Evolutionary conservation across 2,113 vertebrate genomes (phyloP).

Genomic region (Corvus moneduloides): DNA sequence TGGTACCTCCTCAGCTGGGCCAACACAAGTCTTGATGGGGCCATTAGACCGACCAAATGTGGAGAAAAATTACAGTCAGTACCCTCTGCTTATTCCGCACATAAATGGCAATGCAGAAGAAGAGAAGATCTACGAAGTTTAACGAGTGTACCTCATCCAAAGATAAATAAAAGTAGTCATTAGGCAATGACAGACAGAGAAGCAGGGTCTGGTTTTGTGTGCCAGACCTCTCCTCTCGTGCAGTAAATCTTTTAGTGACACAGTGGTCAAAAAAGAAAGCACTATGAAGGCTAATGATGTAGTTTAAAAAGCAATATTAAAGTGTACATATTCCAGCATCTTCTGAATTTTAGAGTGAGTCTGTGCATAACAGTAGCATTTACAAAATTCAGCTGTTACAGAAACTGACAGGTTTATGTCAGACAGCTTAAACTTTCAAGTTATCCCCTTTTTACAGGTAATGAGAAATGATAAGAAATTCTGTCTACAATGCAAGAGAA

Average conservation of each 20-base stretch:
- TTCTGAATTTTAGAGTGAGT: background rate
- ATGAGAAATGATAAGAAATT: slow-evolving; percentile 55
- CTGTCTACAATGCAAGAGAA: slow-evolving; percentile 31
- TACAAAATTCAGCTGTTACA: slow-evolving; percentile 30
- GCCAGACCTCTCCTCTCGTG: background rate
- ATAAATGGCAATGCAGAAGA: background rate
- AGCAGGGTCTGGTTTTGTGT: background rate
- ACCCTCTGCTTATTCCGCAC: background rate
- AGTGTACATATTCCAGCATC: background rate
- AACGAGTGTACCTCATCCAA: background rate
- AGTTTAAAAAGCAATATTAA: background rate
- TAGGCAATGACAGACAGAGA: background rate
- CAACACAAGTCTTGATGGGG: background rate
- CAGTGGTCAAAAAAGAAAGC: background rate
- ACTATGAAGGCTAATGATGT: background rate
- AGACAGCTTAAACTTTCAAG: slow-evolving; percentile 44
- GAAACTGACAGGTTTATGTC: slow-evolving; percentile 24
- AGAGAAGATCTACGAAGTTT: background rate
- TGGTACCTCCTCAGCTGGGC: background rate
- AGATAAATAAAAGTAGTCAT: slow-evolving; percentile 12
- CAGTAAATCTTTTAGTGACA: background rate
- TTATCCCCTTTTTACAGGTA: slow-evolving; percentile 32
- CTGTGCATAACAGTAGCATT: slow-evolving; percentile 10
- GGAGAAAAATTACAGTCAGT: background rate
- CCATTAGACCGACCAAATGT: background rate